Base-by-base conservation (phyloP, 1,140 invertebrate species). In the Drosophila teissieri region DNA sequence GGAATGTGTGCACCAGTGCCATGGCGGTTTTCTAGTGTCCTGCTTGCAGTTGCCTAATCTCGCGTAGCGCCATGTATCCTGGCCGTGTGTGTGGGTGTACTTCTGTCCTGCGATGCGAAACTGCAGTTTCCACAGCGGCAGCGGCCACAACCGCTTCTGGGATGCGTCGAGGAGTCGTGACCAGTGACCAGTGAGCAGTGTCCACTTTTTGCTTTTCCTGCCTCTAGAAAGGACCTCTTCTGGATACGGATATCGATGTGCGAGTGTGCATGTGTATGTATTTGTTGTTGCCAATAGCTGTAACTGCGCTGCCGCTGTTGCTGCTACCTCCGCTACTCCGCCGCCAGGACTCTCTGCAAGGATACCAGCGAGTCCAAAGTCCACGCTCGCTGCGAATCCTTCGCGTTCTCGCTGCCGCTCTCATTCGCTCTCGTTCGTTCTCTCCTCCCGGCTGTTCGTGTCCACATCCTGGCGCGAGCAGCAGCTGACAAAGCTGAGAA, bases 1-100 rank as follows among this genome's bases (percentile, higher is more conserved):
- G 75, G 57, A 90, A 92, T 14, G 81, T 90, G 75, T 92, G 91
- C 44, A 88, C 91, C 39, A 78, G 54, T 19, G 84, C 56, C 68
- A 69, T 93, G 4, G 22, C 42, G 31, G 27, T 17, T 36, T 17
- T 31, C 17, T 34, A 34, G 19, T 53, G 51, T 22, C 53, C 57
- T 22, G 12, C 36, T 49, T 45, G 42, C 17, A 17, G 70, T 73
- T 76, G 72, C 70, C 68, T 72, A 68, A 68, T 68, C 39, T 24
- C 22, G 64, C 2, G 7, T 11, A 62, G 46, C n/a, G 19, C 36
- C 27, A 27, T 39, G 11, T 34, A 68, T 57, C 53, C 52, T 61
- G 46, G 36, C 22, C 57, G 22, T 46, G 48, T 51, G 45, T 31
- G 45, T n/a, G 14, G 19, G 27, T 48, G 6, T 34, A 31, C 17